A percentile compares a stretch with the other conserved stretches of the same genome.
These are phyloP conservation scores for Brachyopa scutellaris DNA, from an alignment of 2,888 invertebrate genomes.

Conservation along the genomic window DNA sequence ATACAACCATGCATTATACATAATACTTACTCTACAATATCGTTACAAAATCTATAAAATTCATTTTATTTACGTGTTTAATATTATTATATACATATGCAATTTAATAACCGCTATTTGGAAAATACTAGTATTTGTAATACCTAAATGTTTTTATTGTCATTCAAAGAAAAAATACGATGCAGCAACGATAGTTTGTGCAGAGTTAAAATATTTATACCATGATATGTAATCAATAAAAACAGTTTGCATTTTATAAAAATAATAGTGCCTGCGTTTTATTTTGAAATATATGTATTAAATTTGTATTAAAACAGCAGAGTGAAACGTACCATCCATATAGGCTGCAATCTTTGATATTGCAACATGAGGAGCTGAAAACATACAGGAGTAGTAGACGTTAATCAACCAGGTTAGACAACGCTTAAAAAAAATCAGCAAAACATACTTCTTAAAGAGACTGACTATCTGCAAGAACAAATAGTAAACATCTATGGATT, in stretches of 20 bases:
- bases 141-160: conserved; percentile 15
- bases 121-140: conserved; percentile 12
- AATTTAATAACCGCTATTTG: conserved; percentile 31
- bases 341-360: no score
- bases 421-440: no score
- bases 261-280: not conserved
- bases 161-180: not conserved
- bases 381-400: no score
- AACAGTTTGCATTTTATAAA: conserved; percentile 36
- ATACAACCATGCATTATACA: no score
- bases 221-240: conserved; percentile 27
- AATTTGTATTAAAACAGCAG: not conserved
- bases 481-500: no score
- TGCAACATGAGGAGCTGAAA: no score
- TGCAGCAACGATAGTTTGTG: conserved; percentile 30
- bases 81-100: not conserved
- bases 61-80: conserved; percentile 5
- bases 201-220: not conserved
- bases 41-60: not conserved
- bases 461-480: no score
- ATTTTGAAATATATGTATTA: not conserved
- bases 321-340: not conserved
- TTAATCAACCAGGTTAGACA: no score
- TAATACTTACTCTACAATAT: conserved; percentile 5
- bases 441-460: no score